phyloP scores from a whole-genome alignment of 2,888 invertebrate species.

The Drosophila percnosoma region DNA sequence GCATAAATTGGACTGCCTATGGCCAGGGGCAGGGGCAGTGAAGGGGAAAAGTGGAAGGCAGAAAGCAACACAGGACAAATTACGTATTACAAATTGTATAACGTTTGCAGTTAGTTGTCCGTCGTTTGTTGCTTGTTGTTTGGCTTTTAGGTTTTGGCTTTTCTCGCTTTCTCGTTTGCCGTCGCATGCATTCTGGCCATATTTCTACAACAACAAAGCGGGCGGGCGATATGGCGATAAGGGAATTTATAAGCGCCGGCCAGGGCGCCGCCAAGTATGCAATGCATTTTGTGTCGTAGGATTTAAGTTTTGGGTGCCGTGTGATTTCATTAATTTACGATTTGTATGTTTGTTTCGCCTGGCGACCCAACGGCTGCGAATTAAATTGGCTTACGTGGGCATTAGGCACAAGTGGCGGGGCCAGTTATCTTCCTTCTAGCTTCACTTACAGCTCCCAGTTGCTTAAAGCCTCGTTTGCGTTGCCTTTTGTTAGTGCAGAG shows the following conservation, averaged over 20 bases:
- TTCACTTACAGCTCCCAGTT: slow-evolving; percentile 6
- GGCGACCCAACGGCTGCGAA: slow-evolving; percentile 68
- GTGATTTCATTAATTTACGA: slow-evolving; percentile 78
- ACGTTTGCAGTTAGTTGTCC: slow-evolving; percentile 50
- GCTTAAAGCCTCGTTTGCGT: slow-evolving; percentile 48
- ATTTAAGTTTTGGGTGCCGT: slow-evolving; percentile 66
- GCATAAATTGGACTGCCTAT: slow-evolving; percentile 73
- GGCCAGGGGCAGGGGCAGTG: background rate
- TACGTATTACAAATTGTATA: slow-evolving; percentile 76
- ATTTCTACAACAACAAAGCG: slow-evolving; percentile 65
- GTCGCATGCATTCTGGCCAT: slow-evolving; percentile 71
- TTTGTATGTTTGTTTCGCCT: slow-evolving; percentile 34
- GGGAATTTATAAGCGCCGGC: slow-evolving; percentile 70
- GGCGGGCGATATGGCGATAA: slow-evolving; percentile 64
- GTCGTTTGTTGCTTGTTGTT: slow-evolving; percentile 33
- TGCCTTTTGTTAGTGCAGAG: slow-evolving; percentile 27
- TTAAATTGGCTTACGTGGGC: slow-evolving; percentile 72
- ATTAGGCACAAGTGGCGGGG: slow-evolving; percentile 44
- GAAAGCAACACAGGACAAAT: slow-evolving; percentile 56
- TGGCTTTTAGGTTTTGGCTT: slow-evolving; percentile 46
- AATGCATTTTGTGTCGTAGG: slow-evolving; percentile 61
- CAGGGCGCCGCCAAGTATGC: slow-evolving; percentile 55
- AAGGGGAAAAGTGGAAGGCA: slow-evolving; percentile 12
- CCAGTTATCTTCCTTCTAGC: slow-evolving; percentile 12
- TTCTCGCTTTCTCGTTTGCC: slow-evolving; percentile 15